Conservation (phyloP, 53 echinoderm and acorn worm species). For the Paracentrotus lividus region DNA sequence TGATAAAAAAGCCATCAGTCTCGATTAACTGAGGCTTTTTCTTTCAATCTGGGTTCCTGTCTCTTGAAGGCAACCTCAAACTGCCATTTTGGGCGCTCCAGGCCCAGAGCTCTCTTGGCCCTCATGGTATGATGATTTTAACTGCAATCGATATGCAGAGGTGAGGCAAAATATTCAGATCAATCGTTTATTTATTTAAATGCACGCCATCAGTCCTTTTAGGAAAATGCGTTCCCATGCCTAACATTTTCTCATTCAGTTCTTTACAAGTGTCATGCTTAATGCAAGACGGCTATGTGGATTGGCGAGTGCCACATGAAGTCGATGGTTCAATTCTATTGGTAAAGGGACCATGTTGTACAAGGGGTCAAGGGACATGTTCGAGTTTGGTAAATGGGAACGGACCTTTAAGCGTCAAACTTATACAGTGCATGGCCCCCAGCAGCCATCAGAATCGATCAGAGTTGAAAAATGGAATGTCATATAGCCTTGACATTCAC, state of each 20-base stretch:
- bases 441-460: slow-evolving; percentile 64
- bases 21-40: background rate
- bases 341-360: background rate
- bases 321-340: background rate
- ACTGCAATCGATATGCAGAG: slow-evolving; percentile 58
- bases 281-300: background rate
- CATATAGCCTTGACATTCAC: slow-evolving; percentile 70
- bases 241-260: background rate
- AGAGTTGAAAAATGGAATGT: slow-evolving; percentile 64
- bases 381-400: background rate
- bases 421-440: slow-evolving; percentile 44
- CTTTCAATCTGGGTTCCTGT: slow-evolving; percentile 19
- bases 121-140: slow-evolving; percentile 58
- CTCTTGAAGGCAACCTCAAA: slow-evolving; percentile 22
- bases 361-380: background rate
- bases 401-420: slow-evolving; percentile 34
- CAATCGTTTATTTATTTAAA: slow-evolving; percentile 68
- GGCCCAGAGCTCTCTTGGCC: slow-evolving; percentile 20
- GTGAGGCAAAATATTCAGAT: slow-evolving; percentile 67
- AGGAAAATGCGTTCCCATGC: background rate
- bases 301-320: background rate
- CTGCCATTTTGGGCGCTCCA: slow-evolving; percentile 43
- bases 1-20: background rate
- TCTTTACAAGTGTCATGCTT: background rate
- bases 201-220: slow-evolving; percentile 47